phyloP scores from a whole-genome alignment of 2,888 invertebrate species.

The Perithous albicinctus region DNA sequence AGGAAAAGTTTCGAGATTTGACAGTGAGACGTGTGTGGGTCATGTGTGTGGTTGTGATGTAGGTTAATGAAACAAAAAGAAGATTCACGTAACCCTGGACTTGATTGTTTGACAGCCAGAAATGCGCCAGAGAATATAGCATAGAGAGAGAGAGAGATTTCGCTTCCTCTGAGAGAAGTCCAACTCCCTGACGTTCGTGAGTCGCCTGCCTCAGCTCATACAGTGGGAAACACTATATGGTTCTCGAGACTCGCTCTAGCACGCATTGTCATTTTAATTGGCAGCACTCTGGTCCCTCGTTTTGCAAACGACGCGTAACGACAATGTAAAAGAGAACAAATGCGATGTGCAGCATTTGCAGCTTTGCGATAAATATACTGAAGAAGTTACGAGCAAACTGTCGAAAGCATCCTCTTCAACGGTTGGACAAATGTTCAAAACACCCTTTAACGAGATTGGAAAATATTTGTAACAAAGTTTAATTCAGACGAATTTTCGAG shows the following conservation, averaged over 20 bases:
- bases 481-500: slow-evolving; percentile 6
- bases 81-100: slow-evolving; percentile 41
- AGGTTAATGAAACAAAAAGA: slow-evolving; percentile 48
- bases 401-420: neutral
- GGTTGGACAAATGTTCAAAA: neutral
- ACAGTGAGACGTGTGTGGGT: slow-evolving; percentile 14
- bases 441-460: slow-evolving; percentile 3
- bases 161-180: slow-evolving; percentile 15
- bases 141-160: slow-evolving; percentile 23
- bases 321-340: slow-evolving; percentile 22
- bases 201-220: slow-evolving; percentile 9
- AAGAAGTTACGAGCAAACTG: slow-evolving; percentile 1
- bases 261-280: slow-evolving; percentile 72
- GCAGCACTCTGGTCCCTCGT: slow-evolving; percentile 58
- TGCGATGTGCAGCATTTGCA: slow-evolving; percentile 12
- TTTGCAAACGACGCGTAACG: slow-evolving; percentile 61
- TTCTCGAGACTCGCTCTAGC: slow-evolving; percentile 35
- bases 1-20: slow-evolving; percentile 28
- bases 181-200: slow-evolving; percentile 20
- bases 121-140: slow-evolving; percentile 15
- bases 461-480: slow-evolving; percentile 31
- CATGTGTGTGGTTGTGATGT: slow-evolving; percentile 32
- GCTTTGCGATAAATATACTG: neutral
- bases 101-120: slow-evolving; percentile 43
- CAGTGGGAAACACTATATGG: slow-evolving; percentile 11